These are phyloP conservation scores for Chelonus insularis DNA, from an alignment of 1,140 invertebrate genomes.

Conservation along the genomic window DNA sequence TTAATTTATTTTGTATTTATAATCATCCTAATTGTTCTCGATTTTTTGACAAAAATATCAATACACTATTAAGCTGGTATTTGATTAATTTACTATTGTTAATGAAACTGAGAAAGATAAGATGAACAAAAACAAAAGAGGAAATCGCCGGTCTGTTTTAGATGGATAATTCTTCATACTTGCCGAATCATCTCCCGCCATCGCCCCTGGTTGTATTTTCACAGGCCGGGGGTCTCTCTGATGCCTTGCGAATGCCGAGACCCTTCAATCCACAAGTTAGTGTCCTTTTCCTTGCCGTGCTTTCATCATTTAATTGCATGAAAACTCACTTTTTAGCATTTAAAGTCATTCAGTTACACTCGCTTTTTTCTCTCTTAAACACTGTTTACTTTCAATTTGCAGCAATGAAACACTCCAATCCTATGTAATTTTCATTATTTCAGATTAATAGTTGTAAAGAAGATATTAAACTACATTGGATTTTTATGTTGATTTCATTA, in stretches of 20 bases:
- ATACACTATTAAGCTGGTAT: too few species aligned
- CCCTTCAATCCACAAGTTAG: conserved; percentile 72
- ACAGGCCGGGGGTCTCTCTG: conserved; percentile 73
- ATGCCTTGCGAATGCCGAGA: conserved; percentile 74
- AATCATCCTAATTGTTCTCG: too few species aligned
- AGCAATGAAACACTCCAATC: too few species aligned
- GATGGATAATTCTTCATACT: conserved; percentile 72
- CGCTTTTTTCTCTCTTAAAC: too few species aligned
- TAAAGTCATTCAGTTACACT: not conserved
- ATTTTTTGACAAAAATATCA: too few species aligned
- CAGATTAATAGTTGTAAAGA: too few species aligned
- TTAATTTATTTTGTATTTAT: conserved; percentile 10
- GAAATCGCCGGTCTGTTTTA: conserved; percentile 52
- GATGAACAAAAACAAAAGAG: conserved; percentile 27
- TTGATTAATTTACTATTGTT: too few species aligned
- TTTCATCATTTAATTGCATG: conserved; percentile 25
- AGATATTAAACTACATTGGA: too few species aligned
- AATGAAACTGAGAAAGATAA: not conserved
- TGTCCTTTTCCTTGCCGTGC: conserved; percentile 30
- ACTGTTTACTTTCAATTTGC: too few species aligned
- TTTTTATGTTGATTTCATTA: too few species aligned
- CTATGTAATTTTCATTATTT: too few species aligned
- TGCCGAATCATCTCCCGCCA: conserved; percentile 74
- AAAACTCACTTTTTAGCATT: not conserved
- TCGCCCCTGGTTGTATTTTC: conserved; percentile 81